Conservation (phyloP, 2,888 invertebrate species). For the Caprella mutica region DNA sequence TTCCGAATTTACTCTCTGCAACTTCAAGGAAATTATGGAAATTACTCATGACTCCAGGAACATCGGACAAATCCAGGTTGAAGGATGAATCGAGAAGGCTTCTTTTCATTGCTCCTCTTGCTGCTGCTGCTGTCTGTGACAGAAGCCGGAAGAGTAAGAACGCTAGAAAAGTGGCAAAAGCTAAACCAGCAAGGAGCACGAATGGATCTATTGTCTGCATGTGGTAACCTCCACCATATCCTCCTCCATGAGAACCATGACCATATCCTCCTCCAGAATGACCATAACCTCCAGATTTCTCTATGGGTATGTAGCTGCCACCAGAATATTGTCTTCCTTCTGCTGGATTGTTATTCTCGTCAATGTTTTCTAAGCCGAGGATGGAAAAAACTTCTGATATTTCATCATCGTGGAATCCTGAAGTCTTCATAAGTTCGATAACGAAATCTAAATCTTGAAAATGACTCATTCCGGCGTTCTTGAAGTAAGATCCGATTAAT, state of each 20-base stretch:
- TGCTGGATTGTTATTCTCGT: background rate
- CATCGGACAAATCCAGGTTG: conserved; percentile 25
- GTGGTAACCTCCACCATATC: conserved; percentile 14
- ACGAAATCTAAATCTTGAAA: conserved; percentile 22
- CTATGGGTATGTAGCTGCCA: conserved; percentile 2
- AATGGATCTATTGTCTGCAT: conserved; percentile 32
- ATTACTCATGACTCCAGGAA: conserved; percentile 23
- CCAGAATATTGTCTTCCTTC: conserved; percentile 17
- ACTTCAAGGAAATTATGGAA: conserved; percentile 22
- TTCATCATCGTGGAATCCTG: conserved; percentile 26
- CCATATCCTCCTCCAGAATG: conserved; percentile 5
- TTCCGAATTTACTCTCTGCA: conserved; percentile 11
- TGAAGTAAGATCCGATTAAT: conserved; percentile 1
- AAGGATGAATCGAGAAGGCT: conserved; percentile 15
- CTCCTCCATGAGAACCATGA: conserved; percentile 8
- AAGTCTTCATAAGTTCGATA: conserved; percentile 24
- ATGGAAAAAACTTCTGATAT: conserved; percentile 24
- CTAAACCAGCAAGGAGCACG: conserved; percentile 28
- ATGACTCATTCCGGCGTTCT: background rate
- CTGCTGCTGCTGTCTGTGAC: conserved; percentile 17
- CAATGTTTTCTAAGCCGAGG: conserved; percentile 8
- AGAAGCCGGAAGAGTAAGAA: conserved; percentile 27
- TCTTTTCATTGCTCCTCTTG: conserved; percentile 4
- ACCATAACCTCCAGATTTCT: conserved; percentile 24
- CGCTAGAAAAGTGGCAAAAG: conserved; percentile 31